Conservation (phyloP, 2,113 vertebrate genomes). For the Saguinus imperator region DNA sequence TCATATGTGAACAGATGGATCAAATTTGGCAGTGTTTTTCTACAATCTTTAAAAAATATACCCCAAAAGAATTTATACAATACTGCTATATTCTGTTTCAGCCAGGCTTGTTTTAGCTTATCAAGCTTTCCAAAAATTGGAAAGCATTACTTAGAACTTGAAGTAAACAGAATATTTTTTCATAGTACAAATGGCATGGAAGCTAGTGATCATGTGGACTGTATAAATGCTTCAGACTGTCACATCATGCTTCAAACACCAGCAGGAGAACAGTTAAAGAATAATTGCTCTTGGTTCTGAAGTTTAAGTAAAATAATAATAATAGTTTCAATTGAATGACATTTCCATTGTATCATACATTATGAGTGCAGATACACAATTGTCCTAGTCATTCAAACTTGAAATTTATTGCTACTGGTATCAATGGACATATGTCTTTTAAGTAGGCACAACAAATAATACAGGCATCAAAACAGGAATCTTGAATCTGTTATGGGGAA, state of each 20-base stretch:
- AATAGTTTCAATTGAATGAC: background rate
- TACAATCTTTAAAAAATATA: constrained; percentile 49
- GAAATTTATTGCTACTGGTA: background rate
- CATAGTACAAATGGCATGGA: background rate
- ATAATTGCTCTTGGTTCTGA: background rate
- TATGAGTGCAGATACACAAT: background rate
- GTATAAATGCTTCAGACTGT: background rate
- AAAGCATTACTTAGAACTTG: constrained; percentile 39
- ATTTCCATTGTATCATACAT: background rate
- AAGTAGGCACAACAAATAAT: background rate
- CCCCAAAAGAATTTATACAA: constrained; percentile 15
- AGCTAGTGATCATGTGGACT: background rate
- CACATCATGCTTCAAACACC: background rate
- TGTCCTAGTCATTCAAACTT: background rate
- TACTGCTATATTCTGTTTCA: constrained; percentile 56
- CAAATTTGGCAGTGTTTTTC: constrained; percentile 25
- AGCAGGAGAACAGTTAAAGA: background rate
- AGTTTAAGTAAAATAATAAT: background rate
- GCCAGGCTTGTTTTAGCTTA: constrained; percentile 55
- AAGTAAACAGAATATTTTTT: constrained; percentile 33
- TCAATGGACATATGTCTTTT: background rate
- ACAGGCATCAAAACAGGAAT: background rate
- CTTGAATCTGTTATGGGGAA: background rate
- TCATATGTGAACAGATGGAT: constrained; percentile 47
- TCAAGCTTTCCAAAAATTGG: constrained; percentile 58